Evolutionary conservation across 2,797 vertebrate genomes (phyloP).

Genomic region (Synanceia verrucosa): DNA sequence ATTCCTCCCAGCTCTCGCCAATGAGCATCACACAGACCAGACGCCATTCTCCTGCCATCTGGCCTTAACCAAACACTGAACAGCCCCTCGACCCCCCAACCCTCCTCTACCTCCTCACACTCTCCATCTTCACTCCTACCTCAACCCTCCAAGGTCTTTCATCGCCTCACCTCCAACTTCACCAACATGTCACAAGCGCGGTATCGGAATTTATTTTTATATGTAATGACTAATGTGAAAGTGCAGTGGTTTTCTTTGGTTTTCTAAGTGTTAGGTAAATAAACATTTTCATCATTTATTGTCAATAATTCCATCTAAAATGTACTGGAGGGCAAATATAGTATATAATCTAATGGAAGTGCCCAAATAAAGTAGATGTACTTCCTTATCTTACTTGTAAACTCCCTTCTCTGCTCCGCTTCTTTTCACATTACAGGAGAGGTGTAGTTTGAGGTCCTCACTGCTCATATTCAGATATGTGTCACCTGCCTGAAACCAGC

Average conservation of each 20-base stretch:
- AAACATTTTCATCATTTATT: background rate
- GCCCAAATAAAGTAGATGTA: background rate
- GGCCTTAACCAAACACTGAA: conserved; percentile 68
- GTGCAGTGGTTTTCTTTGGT: background rate
- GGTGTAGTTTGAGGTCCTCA: conserved; percentile 31
- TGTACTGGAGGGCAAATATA: background rate
- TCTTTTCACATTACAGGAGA: conserved; percentile 16
- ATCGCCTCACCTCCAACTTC: conserved; percentile 3
- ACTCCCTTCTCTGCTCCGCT: background rate
- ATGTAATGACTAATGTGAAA: background rate
- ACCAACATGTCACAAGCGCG: background rate
- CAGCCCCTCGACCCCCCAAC: conserved; percentile 26
- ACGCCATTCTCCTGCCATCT: conserved; percentile 70
- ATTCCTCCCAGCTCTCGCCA: conserved; percentile 59
- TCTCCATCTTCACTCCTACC: conserved; percentile 1
- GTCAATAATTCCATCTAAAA: background rate
- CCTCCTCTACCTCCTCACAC: background rate
- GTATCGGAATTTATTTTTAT: background rate
- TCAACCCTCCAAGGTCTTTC: background rate
- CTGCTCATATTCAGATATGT: conserved; percentile 39
- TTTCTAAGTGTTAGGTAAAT: background rate
- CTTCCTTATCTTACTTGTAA: background rate
- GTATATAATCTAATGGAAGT: background rate
- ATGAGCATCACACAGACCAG: conserved; percentile 38
- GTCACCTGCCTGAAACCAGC: conserved; percentile 26